Conservation (phyloP, 2,888 invertebrate species). For the Aplocera efformata region DNA sequence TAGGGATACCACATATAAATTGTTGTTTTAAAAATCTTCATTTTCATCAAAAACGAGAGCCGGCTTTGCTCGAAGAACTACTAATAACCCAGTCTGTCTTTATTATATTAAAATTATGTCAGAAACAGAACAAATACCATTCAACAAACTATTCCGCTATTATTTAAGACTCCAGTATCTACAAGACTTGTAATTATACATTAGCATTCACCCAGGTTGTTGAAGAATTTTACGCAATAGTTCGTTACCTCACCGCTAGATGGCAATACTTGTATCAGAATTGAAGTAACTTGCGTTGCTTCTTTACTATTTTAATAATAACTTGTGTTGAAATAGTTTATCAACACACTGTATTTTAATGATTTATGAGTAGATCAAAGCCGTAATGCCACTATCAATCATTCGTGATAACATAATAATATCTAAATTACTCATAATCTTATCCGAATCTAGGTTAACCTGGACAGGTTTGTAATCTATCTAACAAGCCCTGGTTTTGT, state of each 20-base stretch:
- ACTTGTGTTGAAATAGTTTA: slow-evolving; percentile 62
- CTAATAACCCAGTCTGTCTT: too few relatives aligned
- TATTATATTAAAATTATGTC: too few relatives aligned
- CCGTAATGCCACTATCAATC: slow-evolving; percentile 47
- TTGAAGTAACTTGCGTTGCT: slow-evolving; percentile 1
- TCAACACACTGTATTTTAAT: slow-evolving; percentile 22
- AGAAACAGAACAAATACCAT: too few relatives aligned
- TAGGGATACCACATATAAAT: too few relatives aligned
- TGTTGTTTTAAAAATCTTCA: too few relatives aligned
- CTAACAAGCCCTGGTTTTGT: not conserved
- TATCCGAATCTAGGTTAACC: slow-evolving; percentile 16
- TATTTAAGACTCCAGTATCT: too few relatives aligned
- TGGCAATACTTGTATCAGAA: slow-evolving; percentile 48
- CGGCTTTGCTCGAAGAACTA: too few relatives aligned
- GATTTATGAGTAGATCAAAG: slow-evolving; percentile 53
- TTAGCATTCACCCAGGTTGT: too few relatives aligned
- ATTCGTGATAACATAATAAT: slow-evolving; percentile 32
- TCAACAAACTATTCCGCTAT: too few relatives aligned
- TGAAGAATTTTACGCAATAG: not conserved
- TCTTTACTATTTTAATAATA: slow-evolving; percentile 7
- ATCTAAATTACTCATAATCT: slow-evolving; percentile 11
- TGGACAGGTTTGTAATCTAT: slow-evolving; percentile 8
- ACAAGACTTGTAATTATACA: too few relatives aligned
- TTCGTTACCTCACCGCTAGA: slow-evolving; percentile 37
- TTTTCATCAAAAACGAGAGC: too few relatives aligned